Base-by-base conservation (phyloP, 2,888 invertebrate species). In the Xestobium rufovillosum region DNA sequence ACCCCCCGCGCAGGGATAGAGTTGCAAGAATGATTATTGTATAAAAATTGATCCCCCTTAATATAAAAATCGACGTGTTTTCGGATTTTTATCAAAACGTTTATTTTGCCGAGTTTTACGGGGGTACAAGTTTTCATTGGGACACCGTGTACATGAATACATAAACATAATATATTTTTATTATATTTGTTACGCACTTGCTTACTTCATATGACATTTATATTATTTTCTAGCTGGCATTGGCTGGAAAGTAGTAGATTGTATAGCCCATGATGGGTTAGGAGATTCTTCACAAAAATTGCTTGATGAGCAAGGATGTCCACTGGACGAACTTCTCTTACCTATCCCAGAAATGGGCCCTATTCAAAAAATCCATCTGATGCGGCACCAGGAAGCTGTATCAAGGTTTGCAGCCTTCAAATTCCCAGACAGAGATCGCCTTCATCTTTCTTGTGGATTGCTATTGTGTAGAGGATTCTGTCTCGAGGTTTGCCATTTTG, bases 351-450 rank as follows among this genome's bases (percentile, higher is more conserved):
- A 66, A 28, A 57, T 60, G 40, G 61, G 60, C 13, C 59, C 62
- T 1, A 47, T 56, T 3, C 49, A 56, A 34, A 26, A 41, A 16
- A 61, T 63, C 25, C 55, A 59, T 1, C 43, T 60, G 15, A 66
- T 63, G 63, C 49, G 59, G 28, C 63, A 66, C 36, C 67, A 67
- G 45, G 67, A 66, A 44, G 67, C 66, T 0, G 48, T 61, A 3
- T 69, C 83, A 0, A 78, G 77, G 11, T 87, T 87, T 65, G 77
- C 82, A 1, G 87, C 86, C 3, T 87, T 87, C 55, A 85, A 85
- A 55, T 87, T 87, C 62, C 86, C 86, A 3, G 85, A 85, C 54
- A 70, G 83, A 44, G 82, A 83, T 42, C 76, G 81, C 42, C 64
- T 87, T 26, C 86, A 86, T 61, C 66, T 86, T 29, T 78, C 78